Conservation (phyloP, 2,797 vertebrate species). For the Chelidonichthys spinosus region DNA sequence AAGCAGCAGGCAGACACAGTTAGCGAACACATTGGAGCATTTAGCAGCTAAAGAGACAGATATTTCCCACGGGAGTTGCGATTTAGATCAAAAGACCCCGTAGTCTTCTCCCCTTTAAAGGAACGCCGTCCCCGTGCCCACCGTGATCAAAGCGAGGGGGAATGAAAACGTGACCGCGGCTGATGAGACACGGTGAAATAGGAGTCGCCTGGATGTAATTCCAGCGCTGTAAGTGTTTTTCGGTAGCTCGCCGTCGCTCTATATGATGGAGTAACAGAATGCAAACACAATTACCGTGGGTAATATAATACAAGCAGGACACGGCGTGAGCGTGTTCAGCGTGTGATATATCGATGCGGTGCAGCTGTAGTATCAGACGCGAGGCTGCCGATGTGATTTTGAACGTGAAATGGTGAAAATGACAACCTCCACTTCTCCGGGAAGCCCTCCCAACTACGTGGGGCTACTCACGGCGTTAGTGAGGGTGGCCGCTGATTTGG, state of each 20-base stretch:
- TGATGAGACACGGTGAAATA: constrained; percentile 20
- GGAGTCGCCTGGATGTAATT: constrained; percentile 29
- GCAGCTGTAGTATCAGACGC: not conserved
- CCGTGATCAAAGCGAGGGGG: not conserved
- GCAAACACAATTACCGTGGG: constrained; percentile 12
- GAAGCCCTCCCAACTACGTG: no score
- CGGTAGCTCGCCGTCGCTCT: not conserved
- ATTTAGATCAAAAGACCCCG: constrained; percentile 3
- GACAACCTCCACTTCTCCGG: not conserved
- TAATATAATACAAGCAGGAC: constrained; percentile 11
- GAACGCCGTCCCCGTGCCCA: not conserved
- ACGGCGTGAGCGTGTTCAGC: not conserved
- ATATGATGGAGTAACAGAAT: not conserved
- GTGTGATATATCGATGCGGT: constrained; percentile 9
- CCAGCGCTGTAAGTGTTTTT: constrained; percentile 3
- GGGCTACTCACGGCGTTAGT: no score
- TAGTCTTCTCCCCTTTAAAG: not conserved
- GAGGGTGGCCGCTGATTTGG: no score
- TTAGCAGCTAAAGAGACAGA: constrained; percentile 36
- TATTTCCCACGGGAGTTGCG: constrained; percentile 44
- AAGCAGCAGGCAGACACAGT: constrained; percentile 12
- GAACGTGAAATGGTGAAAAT: no score
- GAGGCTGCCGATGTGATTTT: not conserved
- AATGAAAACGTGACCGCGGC: not conserved
- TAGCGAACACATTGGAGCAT: constrained; percentile 26